phyloP scores from a whole-genome alignment of 2,888 invertebrate species.

The Coelopa pilipes region DNA sequence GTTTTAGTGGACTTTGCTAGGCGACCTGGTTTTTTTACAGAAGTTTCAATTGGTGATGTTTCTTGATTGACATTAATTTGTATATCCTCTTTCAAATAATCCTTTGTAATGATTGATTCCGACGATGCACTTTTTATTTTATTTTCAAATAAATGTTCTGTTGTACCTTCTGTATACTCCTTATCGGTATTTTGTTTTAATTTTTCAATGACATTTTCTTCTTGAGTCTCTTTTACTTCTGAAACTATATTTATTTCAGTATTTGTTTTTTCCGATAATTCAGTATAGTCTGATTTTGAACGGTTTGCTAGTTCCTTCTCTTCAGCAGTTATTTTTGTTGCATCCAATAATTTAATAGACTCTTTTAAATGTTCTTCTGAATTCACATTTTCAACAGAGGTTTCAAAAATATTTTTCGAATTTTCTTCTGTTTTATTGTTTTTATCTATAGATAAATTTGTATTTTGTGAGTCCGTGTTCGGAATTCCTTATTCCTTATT shows the following conservation, averaged over 20 bases:
- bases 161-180: slow-evolving; percentile 37
- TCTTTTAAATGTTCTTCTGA: neutral
- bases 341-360: neutral
- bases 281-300: neutral
- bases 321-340: neutral
- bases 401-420: too few species aligned
- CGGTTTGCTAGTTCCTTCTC: neutral
- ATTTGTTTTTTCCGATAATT: neutral
- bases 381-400: too few species aligned
- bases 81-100: too few species aligned
- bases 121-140: neutral
- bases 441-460: neutral
- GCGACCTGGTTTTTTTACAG: slow-evolving; percentile 36
- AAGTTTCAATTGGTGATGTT: slow-evolving; percentile 22
- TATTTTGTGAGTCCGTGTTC: neutral
- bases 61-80: too few species aligned
- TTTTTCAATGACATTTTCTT: slow-evolving; percentile 35
- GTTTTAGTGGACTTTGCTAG: slow-evolving; percentile 31
- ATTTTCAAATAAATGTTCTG: slow-evolving; percentile 21
- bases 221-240: slow-evolving; percentile 35
- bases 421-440: neutral
- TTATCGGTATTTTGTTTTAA: slow-evolving; percentile 29
- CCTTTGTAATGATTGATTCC: neutral
- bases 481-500: neutral
- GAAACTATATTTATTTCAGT: too few species aligned